Conservation (phyloP, 1,140 invertebrate species). For the Lepidostoma basale region DNA sequence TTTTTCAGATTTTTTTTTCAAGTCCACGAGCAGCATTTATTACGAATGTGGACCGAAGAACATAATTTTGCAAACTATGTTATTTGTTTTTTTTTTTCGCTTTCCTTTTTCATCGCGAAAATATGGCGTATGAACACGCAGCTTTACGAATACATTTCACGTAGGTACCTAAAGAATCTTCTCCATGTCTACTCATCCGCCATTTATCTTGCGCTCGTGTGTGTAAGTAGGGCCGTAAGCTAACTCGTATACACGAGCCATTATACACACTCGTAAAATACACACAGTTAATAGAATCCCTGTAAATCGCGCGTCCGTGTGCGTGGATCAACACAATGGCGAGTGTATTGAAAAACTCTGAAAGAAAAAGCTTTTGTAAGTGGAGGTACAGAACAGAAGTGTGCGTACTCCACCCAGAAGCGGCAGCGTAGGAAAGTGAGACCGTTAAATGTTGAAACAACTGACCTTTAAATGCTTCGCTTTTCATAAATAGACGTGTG, state of each 20-base stretch:
- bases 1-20: background rate
- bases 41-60: constrained; percentile 8
- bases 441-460: background rate
- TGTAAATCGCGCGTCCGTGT: constrained; percentile 5
- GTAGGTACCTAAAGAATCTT: constrained; percentile 1
- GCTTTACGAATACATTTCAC: constrained; percentile 18
- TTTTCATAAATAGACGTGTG: background rate
- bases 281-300: constrained; percentile 22
- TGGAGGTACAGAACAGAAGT: background rate
- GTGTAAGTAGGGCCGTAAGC: constrained; percentile 23
- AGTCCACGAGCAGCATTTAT: constrained; percentile 17
- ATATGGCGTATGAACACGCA: constrained; percentile 10
- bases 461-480: constrained; percentile 9
- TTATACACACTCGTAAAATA: constrained; percentile 21
- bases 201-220: constrained; percentile 14
- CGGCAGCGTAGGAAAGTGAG: background rate
- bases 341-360: constrained; percentile 26
- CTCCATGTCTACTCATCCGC: constrained; percentile 10
- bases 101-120: constrained; percentile 25
- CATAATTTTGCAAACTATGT: constrained; percentile 7
- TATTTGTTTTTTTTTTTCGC: constrained; percentile 19
- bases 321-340: constrained; percentile 3
- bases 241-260: constrained; percentile 20
- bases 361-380: constrained; percentile 30
- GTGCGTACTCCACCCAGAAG: background rate